Base-by-base conservation (phyloP, 2,797 vertebrate genomes). In the Decapterus maruadsi region DNA sequence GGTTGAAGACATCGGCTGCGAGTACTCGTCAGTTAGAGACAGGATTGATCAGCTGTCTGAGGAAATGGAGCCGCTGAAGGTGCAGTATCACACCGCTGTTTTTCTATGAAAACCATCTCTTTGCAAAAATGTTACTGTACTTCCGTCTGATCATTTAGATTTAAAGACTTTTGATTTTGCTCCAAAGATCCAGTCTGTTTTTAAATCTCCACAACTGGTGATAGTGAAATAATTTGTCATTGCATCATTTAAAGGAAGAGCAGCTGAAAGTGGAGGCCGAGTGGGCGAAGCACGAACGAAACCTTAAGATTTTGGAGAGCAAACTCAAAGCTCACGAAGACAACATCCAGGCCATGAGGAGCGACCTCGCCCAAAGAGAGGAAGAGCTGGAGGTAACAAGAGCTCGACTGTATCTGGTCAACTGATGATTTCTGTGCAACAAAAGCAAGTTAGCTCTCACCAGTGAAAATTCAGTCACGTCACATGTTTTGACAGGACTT, bases 191-290 rank as follows among this genome's bases (percentile, higher is more conserved):
- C 34, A 8, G 34, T 36, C 34, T 36, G 36, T n/a, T 38, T 54
- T 42, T 22, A 53, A 43, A 36, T 4, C 8, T n/a, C 50, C 20
- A 53, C 10, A 54, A 22, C 11, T 3, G n/a, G 4, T 16, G 45
- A 54, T 12, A 4, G 16, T 70, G n/a, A 65, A 6, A 46, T 1
- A 53, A 9, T 55, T 34, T 0, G 1, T 64, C 22, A 1, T 40
- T 34, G n/a, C 70, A 56, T 82, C 70, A 56, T 82, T 12, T 20
- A 20, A n/a, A 88, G 85, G 87, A 88, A 1, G 88, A 89, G 77
- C 87, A 90, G 81, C 34, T 85, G 68, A 87, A 69, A 61, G 38
- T 89, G 66, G 88, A 90, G 60, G 40, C 66, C 0, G 85, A 90
- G 46, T 69, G 60, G 2, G 10, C 31, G 0, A 87, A 50, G 31